A percentile compares a stretch with the other conserved stretches of the same genome.
phyloP scores from a whole-genome alignment of 2,113 vertebrate genomes.

The Ahaetulla prasina region DNA sequence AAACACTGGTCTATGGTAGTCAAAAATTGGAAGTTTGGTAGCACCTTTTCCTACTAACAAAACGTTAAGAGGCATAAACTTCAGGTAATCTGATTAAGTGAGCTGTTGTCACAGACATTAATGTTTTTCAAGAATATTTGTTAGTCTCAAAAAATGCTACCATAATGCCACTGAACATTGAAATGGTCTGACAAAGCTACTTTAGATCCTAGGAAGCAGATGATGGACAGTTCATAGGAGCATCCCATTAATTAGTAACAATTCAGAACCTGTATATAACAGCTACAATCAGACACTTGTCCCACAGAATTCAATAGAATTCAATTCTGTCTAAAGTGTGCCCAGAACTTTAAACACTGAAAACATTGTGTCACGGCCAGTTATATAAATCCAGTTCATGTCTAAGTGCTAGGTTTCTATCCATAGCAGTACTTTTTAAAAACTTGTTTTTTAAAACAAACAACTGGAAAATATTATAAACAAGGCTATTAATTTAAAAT shows the following conservation, averaged over 20 bases:
- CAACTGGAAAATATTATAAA: conserved; percentile 9
- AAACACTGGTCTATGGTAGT: background rate
- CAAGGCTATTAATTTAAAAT: background rate
- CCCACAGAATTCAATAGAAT: background rate
- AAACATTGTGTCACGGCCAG: background rate
- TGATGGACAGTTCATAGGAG: background rate
- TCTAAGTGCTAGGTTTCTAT: background rate
- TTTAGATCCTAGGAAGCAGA: background rate
- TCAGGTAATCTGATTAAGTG: background rate
- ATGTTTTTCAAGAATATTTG: background rate
- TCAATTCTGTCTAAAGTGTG: background rate
- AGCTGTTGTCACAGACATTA: background rate
- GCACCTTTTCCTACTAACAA: background rate
- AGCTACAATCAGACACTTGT: background rate
- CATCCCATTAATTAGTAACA: background rate
- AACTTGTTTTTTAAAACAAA: conserved; percentile 32
- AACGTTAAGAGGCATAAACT: background rate
- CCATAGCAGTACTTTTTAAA: background rate
- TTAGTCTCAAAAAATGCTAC: background rate
- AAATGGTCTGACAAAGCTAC: background rate
- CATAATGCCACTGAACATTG: background rate
- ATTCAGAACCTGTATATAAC: background rate
- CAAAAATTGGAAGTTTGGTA: background rate
- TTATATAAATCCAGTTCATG: conserved; percentile 14
- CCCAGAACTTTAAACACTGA: background rate